Percentiles rank a stretch among this genome's conserved stretches.
phyloP scores from a whole-genome alignment of 2,113 vertebrate species.

The Tringa solitaria region DNA sequence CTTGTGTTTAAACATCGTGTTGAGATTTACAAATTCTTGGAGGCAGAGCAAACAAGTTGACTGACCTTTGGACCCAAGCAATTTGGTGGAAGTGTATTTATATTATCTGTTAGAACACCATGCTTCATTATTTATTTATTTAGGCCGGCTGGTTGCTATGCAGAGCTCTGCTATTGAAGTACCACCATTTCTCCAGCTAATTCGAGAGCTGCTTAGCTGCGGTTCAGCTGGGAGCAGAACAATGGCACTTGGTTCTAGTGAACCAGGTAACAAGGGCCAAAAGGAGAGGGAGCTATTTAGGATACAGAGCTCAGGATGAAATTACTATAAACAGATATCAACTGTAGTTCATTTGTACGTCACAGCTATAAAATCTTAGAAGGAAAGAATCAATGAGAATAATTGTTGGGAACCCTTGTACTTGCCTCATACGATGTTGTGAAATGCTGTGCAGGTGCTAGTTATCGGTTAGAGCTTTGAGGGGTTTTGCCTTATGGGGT shows the following conservation, averaged over 20 bases:
- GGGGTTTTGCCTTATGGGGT: fast-evolving
- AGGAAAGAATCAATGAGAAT: background rate
- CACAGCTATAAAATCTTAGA: background rate
- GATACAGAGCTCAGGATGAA: background rate
- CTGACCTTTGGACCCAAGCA: constrained; percentile 74
- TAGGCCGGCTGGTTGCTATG: constrained; percentile 4
- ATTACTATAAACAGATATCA: background rate
- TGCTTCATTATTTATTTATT: constrained; percentile 32
- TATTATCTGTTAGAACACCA: constrained; percentile 19
- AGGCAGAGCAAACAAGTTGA: constrained; percentile 63
- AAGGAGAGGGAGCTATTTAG: background rate
- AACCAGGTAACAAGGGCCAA: background rate
- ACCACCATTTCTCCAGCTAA: background rate
- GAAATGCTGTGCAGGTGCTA: background rate
- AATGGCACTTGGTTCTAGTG: background rate
- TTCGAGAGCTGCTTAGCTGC: background rate
- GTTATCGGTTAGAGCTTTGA: background rate
- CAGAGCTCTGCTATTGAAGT: background rate
- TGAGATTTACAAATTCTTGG: constrained; percentile 75
- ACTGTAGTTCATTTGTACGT: background rate
- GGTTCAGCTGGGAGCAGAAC: background rate
- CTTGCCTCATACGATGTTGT: background rate
- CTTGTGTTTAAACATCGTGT: constrained; percentile 70
- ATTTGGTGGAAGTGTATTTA: constrained; percentile 61
- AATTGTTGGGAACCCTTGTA: background rate